Evolutionary conservation across 2,888 invertebrate genomes (phyloP), one percentile per base, ranked within the genome.

Genomic region (Cryptus armator): DNA sequence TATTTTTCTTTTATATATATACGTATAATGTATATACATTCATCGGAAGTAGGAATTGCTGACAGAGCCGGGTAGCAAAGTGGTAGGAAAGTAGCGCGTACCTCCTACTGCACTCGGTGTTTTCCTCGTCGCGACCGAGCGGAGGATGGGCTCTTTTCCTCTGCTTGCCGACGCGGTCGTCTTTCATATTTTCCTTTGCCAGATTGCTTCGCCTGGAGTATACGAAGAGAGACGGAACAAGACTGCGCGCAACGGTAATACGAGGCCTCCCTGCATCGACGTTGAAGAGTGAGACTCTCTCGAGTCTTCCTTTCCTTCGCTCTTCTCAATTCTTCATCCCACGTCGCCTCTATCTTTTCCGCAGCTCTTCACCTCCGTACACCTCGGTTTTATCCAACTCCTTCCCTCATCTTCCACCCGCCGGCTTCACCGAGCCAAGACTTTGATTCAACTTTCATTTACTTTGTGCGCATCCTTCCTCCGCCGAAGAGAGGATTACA

Each of bases 361-460:
- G 53, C 37, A 48, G 53, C 51, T 67, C 70, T 70, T 76, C 82
- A 59, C 59, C 32, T 14, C 29, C 59, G 59, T 24, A 32, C 29
- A 59, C 24, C 32, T 59, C 29, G 59, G 12, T 29, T 59, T 64
- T 59, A 75, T 72, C 64, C 79, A 67, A 64, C 56, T 84, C 67
- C 81, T 37, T 37, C 37, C 37, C 5, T 72, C 81, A 24, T 14
- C 59, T 59, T 32, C 59, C 32, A 6, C 32, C 59, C 59, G 59
- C 14, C 1, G 29, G 29, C 29, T 12, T 59, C 59, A 24, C 29
- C 84, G 77, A 86, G 88, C 85, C 84, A 85, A 83, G 87, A 90
- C 88, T 91, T 91, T 90, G 90, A 91, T 91, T 90, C 88, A 89
- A 90, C 88, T 91, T 91, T 90, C 89, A 90, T 91, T 91, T 89